Evolutionary conservation across 2,888 invertebrate genomes (phyloP).

Genomic region (Petrolisthes manimaculis): DNA sequence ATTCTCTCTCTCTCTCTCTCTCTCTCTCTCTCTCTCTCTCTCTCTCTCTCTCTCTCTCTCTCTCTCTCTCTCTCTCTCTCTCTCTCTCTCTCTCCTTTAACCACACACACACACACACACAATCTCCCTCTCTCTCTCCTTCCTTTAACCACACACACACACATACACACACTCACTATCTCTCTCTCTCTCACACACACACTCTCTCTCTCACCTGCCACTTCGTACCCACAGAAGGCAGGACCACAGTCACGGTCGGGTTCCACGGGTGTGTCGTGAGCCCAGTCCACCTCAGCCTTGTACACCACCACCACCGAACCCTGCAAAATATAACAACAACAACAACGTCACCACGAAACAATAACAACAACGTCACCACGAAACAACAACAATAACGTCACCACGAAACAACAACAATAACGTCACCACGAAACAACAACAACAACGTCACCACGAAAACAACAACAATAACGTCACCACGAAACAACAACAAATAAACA

Average conservation of each 20-base stretch:
- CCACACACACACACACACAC: background rate
- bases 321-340: background rate
- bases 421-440: too few relatives aligned
- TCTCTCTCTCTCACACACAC: background rate
- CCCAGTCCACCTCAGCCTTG: constrained; percentile 38
- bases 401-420: too few relatives aligned
- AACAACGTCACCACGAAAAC: too few relatives aligned
- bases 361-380: too few relatives aligned
- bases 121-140: background rate
- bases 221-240: constrained; percentile 44
- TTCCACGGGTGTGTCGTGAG: constrained; percentile 30
- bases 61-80: constrained; percentile 4
- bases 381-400: too few relatives aligned
- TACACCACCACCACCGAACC: constrained; percentile 1
- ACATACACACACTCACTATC: background rate
- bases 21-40: constrained; percentile 25
- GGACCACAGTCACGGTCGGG: constrained; percentile 40
- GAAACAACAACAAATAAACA: too few relatives aligned
- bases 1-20: constrained; percentile 23
- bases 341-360: background rate
- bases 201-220: constrained; percentile 19
- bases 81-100: constrained; percentile 1
- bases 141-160: background rate
- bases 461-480: too few relatives aligned
- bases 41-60: constrained; percentile 3